Evolutionary conservation across 2,888 invertebrate species (phyloP).

Genomic region (Sericinus montela): DNA sequence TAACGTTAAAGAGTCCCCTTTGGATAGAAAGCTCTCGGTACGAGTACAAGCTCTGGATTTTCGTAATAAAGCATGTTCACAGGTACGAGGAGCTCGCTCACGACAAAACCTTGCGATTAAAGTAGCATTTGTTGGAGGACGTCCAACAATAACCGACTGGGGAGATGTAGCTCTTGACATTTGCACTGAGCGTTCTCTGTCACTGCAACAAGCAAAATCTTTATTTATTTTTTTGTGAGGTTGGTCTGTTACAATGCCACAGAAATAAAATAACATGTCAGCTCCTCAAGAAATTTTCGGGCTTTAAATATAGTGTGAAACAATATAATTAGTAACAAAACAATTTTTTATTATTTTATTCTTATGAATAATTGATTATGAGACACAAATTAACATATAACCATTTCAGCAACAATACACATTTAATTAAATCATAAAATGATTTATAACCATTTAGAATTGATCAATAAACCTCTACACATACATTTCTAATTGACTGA

Average conservation of each 20-base stretch:
- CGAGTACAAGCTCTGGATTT: slow-evolving; percentile 87
- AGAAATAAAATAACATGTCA: not conserved
- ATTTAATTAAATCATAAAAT: too few relatives aligned
- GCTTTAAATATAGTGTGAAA: too few relatives aligned
- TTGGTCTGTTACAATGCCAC: not conserved
- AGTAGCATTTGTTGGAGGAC: slow-evolving; percentile 85
- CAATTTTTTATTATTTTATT: too few relatives aligned
- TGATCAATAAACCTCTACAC: too few relatives aligned
- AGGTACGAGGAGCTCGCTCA: slow-evolving; percentile 89
- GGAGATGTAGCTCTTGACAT: slow-evolving; percentile 73
- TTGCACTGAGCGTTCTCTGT: slow-evolving; percentile 69
- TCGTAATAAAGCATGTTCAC: slow-evolving; percentile 87
- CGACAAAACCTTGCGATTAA: slow-evolving; percentile 90
- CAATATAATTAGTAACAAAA: too few relatives aligned
- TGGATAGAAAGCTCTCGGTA: slow-evolving; percentile 90
- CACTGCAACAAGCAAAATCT: slow-evolving; percentile 43
- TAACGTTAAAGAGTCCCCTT: slow-evolving; percentile 88
- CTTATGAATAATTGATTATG: too few relatives aligned
- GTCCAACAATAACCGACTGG: slow-evolving; percentile 70
- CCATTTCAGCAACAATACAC: too few relatives aligned
- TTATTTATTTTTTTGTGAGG: slow-evolving; percentile 7
- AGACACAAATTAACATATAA: too few relatives aligned
- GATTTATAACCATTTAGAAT: too few relatives aligned
- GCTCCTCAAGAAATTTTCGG: not conserved
- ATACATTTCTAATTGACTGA: too few relatives aligned